These are phyloP conservation scores for Aythya baeri DNA, from an alignment of 2,113 vertebrate genomes.

Conservation along the genomic window DNA sequence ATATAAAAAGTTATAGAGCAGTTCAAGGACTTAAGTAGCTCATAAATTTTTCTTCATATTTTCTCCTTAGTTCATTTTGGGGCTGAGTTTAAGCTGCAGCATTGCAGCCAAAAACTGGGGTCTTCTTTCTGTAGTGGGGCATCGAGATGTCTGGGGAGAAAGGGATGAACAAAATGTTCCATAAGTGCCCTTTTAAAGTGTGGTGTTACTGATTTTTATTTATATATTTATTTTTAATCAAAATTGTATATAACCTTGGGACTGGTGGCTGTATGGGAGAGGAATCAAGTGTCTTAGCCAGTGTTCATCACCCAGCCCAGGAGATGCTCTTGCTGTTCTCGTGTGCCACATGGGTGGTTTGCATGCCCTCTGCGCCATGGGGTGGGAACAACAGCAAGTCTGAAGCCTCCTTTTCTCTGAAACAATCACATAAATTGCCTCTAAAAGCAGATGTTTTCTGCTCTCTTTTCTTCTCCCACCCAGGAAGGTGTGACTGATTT, in stretches of 20 bases:
- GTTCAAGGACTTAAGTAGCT: slow-evolving; percentile 37
- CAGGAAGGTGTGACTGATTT: slow-evolving; percentile 76
- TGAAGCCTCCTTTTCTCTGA: neutral
- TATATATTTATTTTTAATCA: neutral
- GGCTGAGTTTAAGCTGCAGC: neutral
- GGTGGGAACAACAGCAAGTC: neutral
- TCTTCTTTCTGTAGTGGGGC: neutral
- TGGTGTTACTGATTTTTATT: neutral
- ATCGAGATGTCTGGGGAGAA: neutral
- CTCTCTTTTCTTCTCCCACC: neutral
- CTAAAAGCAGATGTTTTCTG: neutral
- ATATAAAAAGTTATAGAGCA: slow-evolving; percentile 44
- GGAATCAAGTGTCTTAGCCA: neutral
- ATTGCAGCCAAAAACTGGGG: neutral
- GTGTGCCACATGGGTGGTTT: fast-evolving
- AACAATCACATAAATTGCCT: neutral
- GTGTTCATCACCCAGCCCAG: neutral
- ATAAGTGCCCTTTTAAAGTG: neutral
- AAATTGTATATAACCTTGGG: neutral
- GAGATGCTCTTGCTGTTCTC: neutral
- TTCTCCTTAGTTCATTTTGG: slow-evolving; percentile 14
- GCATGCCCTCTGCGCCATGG: neutral
- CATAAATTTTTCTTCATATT: slow-evolving; percentile 50
- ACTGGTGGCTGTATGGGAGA: neutral
- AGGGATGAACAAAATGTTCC: neutral